phyloP scores from a whole-genome alignment of 2,888 invertebrate species.

The Troglohyphantes excavatus region DNA sequence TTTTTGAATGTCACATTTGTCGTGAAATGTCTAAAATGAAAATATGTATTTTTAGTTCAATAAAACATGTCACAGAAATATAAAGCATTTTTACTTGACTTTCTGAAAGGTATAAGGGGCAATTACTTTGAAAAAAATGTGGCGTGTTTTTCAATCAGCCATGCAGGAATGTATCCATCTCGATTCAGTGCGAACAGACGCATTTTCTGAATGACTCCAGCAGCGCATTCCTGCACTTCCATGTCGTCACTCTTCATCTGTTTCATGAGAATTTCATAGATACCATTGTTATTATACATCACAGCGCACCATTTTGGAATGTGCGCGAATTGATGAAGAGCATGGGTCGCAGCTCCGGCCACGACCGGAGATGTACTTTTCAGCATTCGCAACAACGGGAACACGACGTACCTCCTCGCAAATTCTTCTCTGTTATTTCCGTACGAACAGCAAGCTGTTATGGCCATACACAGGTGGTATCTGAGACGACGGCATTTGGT shows the following conservation, averaged over 20 bases:
- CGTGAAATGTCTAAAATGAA: no score
- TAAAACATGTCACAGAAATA: no score
- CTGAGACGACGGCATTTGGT: slow-evolving; percentile 56
- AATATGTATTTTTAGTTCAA: no score
- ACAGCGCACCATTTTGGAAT: slow-evolving; percentile 62
- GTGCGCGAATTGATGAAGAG: slow-evolving; percentile 52
- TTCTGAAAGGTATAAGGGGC: no score
- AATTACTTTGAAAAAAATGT: slow-evolving; percentile 20
- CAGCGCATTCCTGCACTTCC: slow-evolving; percentile 57
- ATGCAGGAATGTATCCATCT: slow-evolving; percentile 56
- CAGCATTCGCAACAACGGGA: slow-evolving; percentile 49
- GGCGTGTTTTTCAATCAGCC: slow-evolving; percentile 61
- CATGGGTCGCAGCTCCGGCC: slow-evolving; percentile 47
- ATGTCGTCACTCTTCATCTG: slow-evolving; percentile 43
- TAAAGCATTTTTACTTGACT: background rate
- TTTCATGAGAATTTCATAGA: slow-evolving; percentile 43
- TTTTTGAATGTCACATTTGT: no score
- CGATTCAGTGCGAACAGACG: slow-evolving; percentile 62
- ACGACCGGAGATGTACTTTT: slow-evolving; percentile 48
- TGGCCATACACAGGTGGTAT: slow-evolving; percentile 69
- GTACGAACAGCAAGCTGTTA: slow-evolving; percentile 52
- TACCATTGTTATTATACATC: slow-evolving; percentile 55
- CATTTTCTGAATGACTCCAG: slow-evolving; percentile 67
- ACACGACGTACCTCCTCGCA: slow-evolving; percentile 34
- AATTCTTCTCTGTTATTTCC: slow-evolving; percentile 60